Evolutionary conservation across 2,113 vertebrate genomes (phyloP).

Genomic region (Eudyptes chrysolophus): DNA sequence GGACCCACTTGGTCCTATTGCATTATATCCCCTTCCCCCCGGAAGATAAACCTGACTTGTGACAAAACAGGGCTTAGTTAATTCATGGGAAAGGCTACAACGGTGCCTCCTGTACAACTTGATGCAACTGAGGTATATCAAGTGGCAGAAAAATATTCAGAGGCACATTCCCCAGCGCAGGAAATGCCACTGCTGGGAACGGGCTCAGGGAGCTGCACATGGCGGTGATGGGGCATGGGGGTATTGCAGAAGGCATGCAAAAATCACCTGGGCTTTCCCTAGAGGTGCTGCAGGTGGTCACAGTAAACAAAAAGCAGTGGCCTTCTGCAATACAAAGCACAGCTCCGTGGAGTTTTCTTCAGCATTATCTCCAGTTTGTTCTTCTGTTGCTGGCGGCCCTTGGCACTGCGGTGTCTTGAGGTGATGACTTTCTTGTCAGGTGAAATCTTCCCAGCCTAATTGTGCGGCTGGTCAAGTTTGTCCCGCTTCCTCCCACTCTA

Average conservation of each 20-base stretch:
- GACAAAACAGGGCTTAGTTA: not conserved
- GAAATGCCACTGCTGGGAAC: not conserved
- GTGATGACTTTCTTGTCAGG: not conserved
- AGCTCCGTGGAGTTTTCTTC: not conserved
- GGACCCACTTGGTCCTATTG: not conserved
- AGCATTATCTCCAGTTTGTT: not conserved
- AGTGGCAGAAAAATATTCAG: not conserved
- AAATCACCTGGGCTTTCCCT: not conserved
- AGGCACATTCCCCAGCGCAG: not conserved
- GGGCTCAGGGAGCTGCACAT: not conserved
- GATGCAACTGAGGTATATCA: not conserved
- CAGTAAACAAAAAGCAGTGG: not conserved
- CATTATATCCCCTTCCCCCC: not conserved
- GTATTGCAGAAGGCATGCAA: not conserved
- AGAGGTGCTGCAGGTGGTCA: not conserved
- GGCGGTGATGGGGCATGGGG: accelerated
- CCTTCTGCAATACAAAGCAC: not conserved
- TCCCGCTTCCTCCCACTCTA: not conserved
- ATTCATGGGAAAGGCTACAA: not conserved
- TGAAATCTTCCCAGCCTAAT: not conserved
- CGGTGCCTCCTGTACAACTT: not conserved
- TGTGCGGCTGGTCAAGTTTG: not conserved
- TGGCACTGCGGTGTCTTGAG: not conserved
- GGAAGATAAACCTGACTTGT: not conserved
- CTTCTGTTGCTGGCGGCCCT: not conserved